Evolutionary conservation across 1,140 invertebrate genomes (phyloP).

Genomic region (Paramacrobiotus metropolitanus): DNA sequence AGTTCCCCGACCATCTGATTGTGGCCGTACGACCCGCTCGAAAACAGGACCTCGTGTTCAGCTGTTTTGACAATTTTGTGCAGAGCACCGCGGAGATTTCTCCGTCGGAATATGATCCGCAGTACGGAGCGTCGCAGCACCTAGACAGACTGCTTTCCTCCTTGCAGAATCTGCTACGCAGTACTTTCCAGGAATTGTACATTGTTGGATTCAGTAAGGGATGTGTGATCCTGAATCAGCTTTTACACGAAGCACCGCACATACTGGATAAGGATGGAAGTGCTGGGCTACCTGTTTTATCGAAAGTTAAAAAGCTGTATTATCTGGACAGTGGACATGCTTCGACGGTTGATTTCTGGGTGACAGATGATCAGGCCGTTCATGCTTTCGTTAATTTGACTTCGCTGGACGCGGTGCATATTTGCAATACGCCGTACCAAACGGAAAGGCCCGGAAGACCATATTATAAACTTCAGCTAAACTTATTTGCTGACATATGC

Average conservation of each 20-base stretch:
- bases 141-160: constrained; percentile 29
- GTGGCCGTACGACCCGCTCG: constrained; percentile 45
- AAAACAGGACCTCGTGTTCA: constrained; percentile 54
- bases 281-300: constrained; percentile 12
- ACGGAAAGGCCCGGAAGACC: constrained; percentile 14
- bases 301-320: constrained; percentile 35
- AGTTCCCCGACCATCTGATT: constrained; percentile 42
- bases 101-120: constrained; percentile 41
- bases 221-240: constrained; percentile 66
- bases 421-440: constrained; percentile 65
- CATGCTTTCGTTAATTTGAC: too few species aligned
- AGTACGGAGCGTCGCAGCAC: constrained; percentile 39
- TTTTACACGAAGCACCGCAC: constrained; percentile 50
- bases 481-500: neutral
- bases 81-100: constrained; percentile 40
- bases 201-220: constrained; percentile 66
- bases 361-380: constrained; percentile 41
- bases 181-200: neutral
- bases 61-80: constrained; percentile 66
- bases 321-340: constrained; percentile 68
- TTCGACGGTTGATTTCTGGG: constrained; percentile 56
- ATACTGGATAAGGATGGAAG: neutral
- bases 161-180: constrained; percentile 6
- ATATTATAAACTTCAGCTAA: neutral
- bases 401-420: constrained; percentile 39